Base-by-base conservation (phyloP, 1,140 invertebrate species). In the fruit fly (Drosophila melanogaster) region DNA sequence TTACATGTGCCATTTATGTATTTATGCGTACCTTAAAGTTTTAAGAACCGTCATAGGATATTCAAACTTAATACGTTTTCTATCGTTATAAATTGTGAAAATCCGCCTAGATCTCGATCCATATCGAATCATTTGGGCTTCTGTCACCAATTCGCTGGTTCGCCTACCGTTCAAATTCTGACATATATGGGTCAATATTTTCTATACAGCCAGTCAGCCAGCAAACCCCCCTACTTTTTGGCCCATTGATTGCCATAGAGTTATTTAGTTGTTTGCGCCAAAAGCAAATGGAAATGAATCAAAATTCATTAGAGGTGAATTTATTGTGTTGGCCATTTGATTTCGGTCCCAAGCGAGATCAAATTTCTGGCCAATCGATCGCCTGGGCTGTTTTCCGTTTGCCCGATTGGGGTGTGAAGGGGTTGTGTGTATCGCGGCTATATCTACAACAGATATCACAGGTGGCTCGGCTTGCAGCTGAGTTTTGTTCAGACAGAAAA, bases 251-350 rank as follows among this genome's bases (percentile, higher is more conserved):
- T 49, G 19, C 40, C 30, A n/a, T n/a, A 24, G 46, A 53, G 67
- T 85, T 80, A 87, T 86, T 87, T 79, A 87, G 83, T 78, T 87
- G 67, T 85, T 84, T 64, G 77, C 69, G 74, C 83, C 73, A 75
- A 75, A 70, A 72, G 78, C 83, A 66, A 83, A 85, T 85, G 75
- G 75, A 87, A 86, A 83, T 83, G 83, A 86, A 87, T 86, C 83
- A 86, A 86, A 86, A 70, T 86, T 86, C 83, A 86, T 86, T 86
- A 86, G 83, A 73, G 83, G 30, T 73, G 64, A 83, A 86, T 86
- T 86, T 87, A 87, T 83, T 86, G 83, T 86, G 72, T 70, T 77
- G 67, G 54, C 50, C 64, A 77, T 85, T 79, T 70, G 67, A 74
- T 72, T 60, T 61, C 40, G 57, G 51, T 55, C 57, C 30, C 38